Evolutionary conservation across 1,140 invertebrate species (phyloP).

Genomic region (Cydia splendana): DNA sequence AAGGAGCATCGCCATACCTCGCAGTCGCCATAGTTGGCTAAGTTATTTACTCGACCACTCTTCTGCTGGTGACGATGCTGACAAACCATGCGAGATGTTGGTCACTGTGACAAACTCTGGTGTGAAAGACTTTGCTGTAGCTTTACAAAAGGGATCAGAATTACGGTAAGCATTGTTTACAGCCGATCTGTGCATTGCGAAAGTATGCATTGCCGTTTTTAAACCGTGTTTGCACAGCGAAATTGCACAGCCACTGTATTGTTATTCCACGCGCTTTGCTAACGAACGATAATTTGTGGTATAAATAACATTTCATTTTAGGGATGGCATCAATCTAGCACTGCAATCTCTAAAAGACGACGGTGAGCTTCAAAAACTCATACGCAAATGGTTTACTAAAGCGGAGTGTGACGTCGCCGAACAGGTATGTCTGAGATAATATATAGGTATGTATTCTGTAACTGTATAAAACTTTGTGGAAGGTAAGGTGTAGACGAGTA

Average conservation of each 20-base stretch:
- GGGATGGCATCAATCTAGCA: conserved; percentile 93
- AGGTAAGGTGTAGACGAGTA: not conserved
- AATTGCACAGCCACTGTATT: conserved; percentile 35
- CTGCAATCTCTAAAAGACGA: conserved; percentile 95
- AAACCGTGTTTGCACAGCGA: conserved; percentile 31
- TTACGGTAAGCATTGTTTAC: conserved; percentile 53
- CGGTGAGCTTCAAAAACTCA: conserved; percentile 93
- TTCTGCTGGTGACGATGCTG: conserved; percentile 1
- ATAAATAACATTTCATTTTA: conserved; percentile 70
- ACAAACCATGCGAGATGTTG: conserved; percentile 51
- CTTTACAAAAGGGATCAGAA: conserved; percentile 65
- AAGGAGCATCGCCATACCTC: conserved; percentile 34
- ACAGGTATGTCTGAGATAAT: conserved; percentile 35
- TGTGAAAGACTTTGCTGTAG: conserved; percentile 65
- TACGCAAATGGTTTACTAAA: conserved; percentile 91
- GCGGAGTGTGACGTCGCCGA: conserved; percentile 50
- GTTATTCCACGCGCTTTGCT: not conserved
- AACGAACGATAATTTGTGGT: conserved; percentile 5
- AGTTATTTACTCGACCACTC: conserved; percentile 41
- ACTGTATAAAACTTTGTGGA: not conserved
- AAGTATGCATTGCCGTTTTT: conserved; percentile 32
- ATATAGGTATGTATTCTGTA: not conserved
- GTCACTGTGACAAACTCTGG: conserved; percentile 49
- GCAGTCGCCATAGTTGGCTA: conserved; percentile 47
- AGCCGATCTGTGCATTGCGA: conserved; percentile 37